Evolutionary conservation across 2,888 invertebrate species (phyloP), one percentile per base, ranked within the genome.

Genomic region (Diadegma fenestrale): DNA sequence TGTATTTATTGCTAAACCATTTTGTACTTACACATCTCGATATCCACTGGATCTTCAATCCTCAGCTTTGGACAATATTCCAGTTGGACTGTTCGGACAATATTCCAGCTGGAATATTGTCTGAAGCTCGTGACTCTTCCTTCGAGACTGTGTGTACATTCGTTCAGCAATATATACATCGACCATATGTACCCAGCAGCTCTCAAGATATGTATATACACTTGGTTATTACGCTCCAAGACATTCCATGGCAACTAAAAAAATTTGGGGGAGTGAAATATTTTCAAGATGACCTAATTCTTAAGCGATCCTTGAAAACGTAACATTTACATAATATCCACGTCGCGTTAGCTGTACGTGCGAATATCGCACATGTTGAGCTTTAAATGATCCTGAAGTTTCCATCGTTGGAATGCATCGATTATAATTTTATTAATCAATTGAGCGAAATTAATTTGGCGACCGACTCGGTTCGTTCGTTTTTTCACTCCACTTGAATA

Each of bases 41-140:
- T 64, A 76, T 48, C 63, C 54, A 64, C 77, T 77, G 71, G 69
- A 48, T 48, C 33, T 69, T 69, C 33, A 17, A 51, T 48, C 22
- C 17, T 51, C 19, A 51, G 69, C 68, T 45, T 22, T 30, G n/a
- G 33, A 69, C 69, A 64, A 64, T 64, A 64, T 69, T 69, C 54
- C 71, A 79, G 37, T n/a, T 51, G 79, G 79, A 71, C 37, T 37
- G 4, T 37, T 22, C 45, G 30, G 33, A 69, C 69, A 64, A 64
- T 64, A 64, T 69, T 69, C 54, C 71, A 79, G 37, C 37, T 51
- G 79, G 79, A 71, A 71, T 79, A 82, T 82, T 81, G 81, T 84
- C 73, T 72, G 63, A 68, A 61, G 68, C 72, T 77, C 68, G 81
- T 73, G 81, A 84, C 80, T 84, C 37, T 58, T 19, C 45, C n/a